Evolutionary conservation across 2,888 invertebrate species (phyloP), one percentile per base, ranked within the genome.

Genomic region (Dolomedes plantarius): DNA sequence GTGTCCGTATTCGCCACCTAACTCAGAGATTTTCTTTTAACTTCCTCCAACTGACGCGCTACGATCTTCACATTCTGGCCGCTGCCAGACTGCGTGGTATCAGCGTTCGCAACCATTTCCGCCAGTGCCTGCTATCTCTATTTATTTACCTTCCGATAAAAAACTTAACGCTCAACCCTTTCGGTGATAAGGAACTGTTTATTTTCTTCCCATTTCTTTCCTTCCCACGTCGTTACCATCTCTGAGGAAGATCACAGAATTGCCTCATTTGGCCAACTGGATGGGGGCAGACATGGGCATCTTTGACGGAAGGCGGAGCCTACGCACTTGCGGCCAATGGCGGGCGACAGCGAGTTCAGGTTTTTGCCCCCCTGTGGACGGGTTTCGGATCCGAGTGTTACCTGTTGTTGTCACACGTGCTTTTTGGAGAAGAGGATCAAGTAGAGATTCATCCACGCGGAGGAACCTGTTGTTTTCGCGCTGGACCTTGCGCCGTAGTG

Each of bases 401-500:
- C 36, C 50, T 74, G 74, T 73, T 78, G 78, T 78, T 67, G 67
- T 77, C 85, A 74, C 85, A 85, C 85, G 85, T 85, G 85, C 78
- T 78, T 74, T 68, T 39, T 56, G 72, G 64, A 64, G 64, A 29
- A 13, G 68, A 46, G 41, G 50, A 65, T 46, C 72, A n/a, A n/a
- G 29, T 13, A 50, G 29, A 65, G 69, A 39, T 67, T 46, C 80
- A 74, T 68, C 68, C 64, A 56, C 46, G 29, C 46, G 39, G 29
- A 41, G 31, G 46, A 67, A 80, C 80, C 80, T 80, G 80, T 80
- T 80, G 80, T 72, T 32, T 65, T 39, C 67, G 16, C 50, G 19
- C 29, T 36, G 29, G 36, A 74, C 39, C 74, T 39, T 23, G 62
- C 28, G 27, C 41, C 16, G 31, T 2, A 29, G 29, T 29, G 29